phyloP scores from a whole-genome alignment of 2,113 vertebrate genomes.

The Caracal caracal region DNA sequence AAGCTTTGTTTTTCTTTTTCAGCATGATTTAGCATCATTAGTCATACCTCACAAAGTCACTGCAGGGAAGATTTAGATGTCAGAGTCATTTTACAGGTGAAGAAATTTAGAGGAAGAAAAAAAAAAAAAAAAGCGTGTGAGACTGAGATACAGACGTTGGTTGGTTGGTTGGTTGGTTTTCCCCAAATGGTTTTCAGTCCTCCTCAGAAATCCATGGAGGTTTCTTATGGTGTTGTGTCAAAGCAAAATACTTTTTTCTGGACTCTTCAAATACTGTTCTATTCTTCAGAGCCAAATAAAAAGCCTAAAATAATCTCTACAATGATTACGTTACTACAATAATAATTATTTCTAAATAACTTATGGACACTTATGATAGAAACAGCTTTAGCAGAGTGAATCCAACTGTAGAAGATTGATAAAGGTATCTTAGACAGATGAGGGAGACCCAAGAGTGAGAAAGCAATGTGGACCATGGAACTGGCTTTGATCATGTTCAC shows the following conservation, averaged over 20 bases:
- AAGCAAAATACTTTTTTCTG: neutral
- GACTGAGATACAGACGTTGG: neutral
- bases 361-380: neutral
- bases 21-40: conserved; percentile 29
- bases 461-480: neutral
- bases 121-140: neutral
- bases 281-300: neutral
- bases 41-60: conserved; percentile 21
- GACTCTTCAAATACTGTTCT: neutral
- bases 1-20: neutral
- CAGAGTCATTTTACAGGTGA: conserved; percentile 30
- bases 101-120: neutral
- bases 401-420: neutral
- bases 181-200: neutral
- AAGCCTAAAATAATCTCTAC: neutral
- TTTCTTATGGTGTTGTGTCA: neutral
- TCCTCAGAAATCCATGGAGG: neutral
- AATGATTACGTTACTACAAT: neutral
- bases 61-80: conserved; percentile 7
- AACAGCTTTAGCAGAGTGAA: neutral
- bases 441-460: neutral
- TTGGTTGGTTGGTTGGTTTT: neutral
- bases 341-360: neutral
- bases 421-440: neutral
- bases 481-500: neutral